Conservation (phyloP, 2,888 invertebrate genomes). For the Lathronympha strigana region DNA sequence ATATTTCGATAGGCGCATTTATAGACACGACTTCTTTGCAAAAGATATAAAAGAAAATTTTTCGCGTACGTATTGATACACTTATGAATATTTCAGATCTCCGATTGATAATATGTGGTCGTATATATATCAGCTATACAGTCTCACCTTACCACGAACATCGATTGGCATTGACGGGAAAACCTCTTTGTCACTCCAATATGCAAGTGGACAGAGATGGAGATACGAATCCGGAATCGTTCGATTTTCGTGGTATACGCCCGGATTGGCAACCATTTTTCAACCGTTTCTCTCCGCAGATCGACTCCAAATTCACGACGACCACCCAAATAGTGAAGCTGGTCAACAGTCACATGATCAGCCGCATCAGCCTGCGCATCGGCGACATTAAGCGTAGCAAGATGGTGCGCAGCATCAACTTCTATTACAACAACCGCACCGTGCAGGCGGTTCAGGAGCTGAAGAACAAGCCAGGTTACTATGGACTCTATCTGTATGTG, state of each 20-base stretch:
- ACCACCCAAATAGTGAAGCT: slow-evolving; percentile 99
- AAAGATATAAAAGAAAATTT: no score
- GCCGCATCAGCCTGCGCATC: slow-evolving; percentile 95
- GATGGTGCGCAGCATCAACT: slow-evolving; percentile 98
- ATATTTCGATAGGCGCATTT: no score
- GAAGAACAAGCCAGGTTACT: slow-evolving; percentile 93
- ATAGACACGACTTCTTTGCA: no score
- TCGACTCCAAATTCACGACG: slow-evolving; percentile 98
- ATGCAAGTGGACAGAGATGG: no score
- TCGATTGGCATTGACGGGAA: no score
- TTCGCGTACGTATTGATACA: no score
- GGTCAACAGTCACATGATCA: slow-evolving; percentile 97
- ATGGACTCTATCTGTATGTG: neutral
- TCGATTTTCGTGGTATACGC: neutral
- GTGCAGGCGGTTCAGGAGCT: slow-evolving; percentile 99
- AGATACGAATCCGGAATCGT: no score
- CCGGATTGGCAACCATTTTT: neutral
- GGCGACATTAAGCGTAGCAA: slow-evolving; percentile 98
- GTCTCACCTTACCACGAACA: no score
- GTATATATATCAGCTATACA: no score
- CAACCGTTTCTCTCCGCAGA: slow-evolving; percentile 61
- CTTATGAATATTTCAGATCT: no score
- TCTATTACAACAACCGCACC: slow-evolving; percentile 98
- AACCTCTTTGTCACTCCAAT: no score
- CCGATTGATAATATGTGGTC: no score